Conservation (phyloP, 2,888 invertebrate species). For the Conchocele bisecta region DNA sequence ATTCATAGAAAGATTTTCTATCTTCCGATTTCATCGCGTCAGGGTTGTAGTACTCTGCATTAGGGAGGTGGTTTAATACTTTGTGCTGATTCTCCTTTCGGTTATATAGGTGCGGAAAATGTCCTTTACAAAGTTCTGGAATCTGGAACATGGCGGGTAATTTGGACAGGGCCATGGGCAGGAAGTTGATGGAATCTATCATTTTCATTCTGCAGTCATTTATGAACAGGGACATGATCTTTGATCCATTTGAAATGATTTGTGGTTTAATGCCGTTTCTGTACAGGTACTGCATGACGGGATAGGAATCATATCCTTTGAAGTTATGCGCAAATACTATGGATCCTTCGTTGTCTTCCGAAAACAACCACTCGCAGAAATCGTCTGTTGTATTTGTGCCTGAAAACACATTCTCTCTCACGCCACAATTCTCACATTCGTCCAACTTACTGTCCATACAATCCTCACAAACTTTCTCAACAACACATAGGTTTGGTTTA, state of each 20-base stretch:
- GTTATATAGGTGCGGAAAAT: slow-evolving; percentile 32
- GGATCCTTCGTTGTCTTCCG: slow-evolving; percentile 13
- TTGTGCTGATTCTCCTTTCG: not conserved
- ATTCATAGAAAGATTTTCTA: slow-evolving; percentile 4
- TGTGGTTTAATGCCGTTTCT: slow-evolving; percentile 3
- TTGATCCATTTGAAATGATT: slow-evolving; percentile 6
- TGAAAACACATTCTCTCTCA: slow-evolving; percentile 12
- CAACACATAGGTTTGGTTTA: slow-evolving; percentile 15
- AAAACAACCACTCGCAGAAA: slow-evolving; percentile 31
- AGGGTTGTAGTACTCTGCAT: slow-evolving; percentile 20
- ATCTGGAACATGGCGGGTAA: not conserved
- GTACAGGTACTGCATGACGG: slow-evolving; percentile 4
- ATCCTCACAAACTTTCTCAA: not conserved
- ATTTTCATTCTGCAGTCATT: not conserved
- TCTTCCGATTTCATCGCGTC: slow-evolving; percentile 29
- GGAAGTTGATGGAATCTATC: slow-evolving; percentile 2
- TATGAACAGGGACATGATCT: slow-evolving; percentile 1
- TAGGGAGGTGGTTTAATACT: slow-evolving; percentile 11
- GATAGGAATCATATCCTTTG: slow-evolving; percentile 8
- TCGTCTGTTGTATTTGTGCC: not conserved
- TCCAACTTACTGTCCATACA: not conserved
- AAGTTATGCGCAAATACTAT: slow-evolving; percentile 24
- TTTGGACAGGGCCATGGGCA: slow-evolving; percentile 6
- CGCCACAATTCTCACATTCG: slow-evolving; percentile 5
- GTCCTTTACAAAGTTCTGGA: slow-evolving; percentile 24